Base-by-base conservation (phyloP, 2,888 invertebrate genomes). In the Ophion ellenae region DNA sequence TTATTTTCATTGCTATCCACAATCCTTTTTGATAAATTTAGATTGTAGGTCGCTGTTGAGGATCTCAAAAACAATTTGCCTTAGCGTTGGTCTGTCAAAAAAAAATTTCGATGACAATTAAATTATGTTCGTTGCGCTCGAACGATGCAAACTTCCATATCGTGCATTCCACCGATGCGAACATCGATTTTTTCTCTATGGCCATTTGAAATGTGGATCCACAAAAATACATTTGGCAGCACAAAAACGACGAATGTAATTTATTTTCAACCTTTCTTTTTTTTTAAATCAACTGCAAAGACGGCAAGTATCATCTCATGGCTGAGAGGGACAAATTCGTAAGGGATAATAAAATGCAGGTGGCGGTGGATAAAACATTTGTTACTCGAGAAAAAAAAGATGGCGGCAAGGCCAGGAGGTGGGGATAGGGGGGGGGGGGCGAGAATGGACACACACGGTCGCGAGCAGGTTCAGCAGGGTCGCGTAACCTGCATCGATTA, bases 401-500 rank as follows among this genome's bases (percentile, higher is more conserved):
- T 76, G 78, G 74, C 83, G 36, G 81, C 73, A 69, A 70, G 67
- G 85, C 74, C 70, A 83, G 81, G 83, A 66, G 24, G 57, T 57
- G 84, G 87, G 87, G 85, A 87, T 83, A 74, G 85, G 74, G 87
- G 86, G 86, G 85, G 77, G 74, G 82, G 74, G 85, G 87, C 28
- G 83, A 87, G 89, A 89, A 89, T 89, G 89, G 85, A 87, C 88
- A 84, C 87, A 87, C 86, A 88, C 88, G 88, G 88, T 89, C 89
- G 86, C 88, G 89, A 89, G 90, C 89, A 90, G 90, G 91, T 89
- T 88, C 64, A 83, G 89, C 61, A 89, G 89, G 88, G 89, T 88
- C 87, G 87, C 76, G 67, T 67, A 81, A 85, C 85, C 89, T 89
- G 90, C 93, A 93, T 93, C 92, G 93, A 93, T 93, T 93, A 93